These are phyloP conservation scores for Apamea anceps DNA, from an alignment of 2,888 invertebrate species.

Conservation along the genomic window DNA sequence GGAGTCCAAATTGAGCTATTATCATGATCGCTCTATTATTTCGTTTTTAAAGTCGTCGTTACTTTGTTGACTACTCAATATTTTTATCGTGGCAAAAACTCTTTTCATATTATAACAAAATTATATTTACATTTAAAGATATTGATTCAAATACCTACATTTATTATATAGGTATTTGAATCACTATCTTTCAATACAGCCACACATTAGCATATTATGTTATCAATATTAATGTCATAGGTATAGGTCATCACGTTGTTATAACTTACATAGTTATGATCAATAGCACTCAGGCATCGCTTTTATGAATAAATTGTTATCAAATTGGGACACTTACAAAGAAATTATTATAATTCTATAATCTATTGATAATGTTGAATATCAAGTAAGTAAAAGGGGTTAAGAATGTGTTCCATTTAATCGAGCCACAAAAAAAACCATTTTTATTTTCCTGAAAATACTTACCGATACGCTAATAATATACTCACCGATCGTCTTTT, in stretches of 20 bases:
- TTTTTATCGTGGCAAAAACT: too few species aligned
- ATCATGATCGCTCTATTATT: too few species aligned
- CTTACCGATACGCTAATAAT: not conserved
- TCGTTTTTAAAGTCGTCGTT: too few species aligned
- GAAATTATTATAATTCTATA: constrained; percentile 4
- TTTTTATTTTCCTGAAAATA: not conserved
- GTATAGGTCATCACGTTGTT: not conserved
- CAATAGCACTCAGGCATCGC: constrained; percentile 4
- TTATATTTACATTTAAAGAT: too few species aligned
- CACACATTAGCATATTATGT: not conserved
- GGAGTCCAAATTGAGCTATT: too few species aligned
- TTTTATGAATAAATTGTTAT: not conserved
- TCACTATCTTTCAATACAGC: too few species aligned
- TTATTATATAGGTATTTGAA: too few species aligned
- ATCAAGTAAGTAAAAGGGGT: not conserved
- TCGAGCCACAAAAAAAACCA: not conserved
- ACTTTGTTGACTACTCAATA: too few species aligned
- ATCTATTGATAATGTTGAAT: not conserved
- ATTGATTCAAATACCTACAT: too few species aligned
- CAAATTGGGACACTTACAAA: constrained; percentile 9
- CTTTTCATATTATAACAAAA: too few species aligned
- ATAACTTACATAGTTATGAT: not conserved
- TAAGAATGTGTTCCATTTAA: not conserved
- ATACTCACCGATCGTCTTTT: too few species aligned
- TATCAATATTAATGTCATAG: constrained; percentile 2